phyloP scores from a whole-genome alignment of 2,113 vertebrate species.

The Eidolon helvum region DNA sequence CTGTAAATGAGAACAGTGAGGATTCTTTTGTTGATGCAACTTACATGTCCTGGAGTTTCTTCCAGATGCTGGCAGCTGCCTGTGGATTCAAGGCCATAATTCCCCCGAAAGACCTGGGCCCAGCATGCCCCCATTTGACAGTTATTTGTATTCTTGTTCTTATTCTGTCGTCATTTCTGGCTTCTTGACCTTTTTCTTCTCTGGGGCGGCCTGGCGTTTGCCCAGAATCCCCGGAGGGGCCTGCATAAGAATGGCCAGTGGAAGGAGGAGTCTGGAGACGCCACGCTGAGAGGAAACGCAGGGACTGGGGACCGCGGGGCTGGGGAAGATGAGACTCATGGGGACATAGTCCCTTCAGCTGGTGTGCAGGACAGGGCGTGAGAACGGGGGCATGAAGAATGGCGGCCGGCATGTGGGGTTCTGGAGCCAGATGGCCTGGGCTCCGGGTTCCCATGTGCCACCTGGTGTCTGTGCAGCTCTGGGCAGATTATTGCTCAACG shows the following conservation, averaged over 20 bases:
- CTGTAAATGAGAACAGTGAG: background rate
- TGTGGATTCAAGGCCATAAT: rapidly evolving
- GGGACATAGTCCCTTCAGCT: background rate
- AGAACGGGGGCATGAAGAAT: background rate
- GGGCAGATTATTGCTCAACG: no score
- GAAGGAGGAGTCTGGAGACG: background rate
- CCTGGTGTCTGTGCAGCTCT: no score
- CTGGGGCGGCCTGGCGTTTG: background rate
- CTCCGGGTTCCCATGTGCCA: background rate
- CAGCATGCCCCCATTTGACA: background rate
- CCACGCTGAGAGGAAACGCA: background rate
- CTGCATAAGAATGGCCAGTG: rapidly evolving
- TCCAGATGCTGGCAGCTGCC: background rate
- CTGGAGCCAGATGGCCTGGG: background rate
- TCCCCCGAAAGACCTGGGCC: background rate
- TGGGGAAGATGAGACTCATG: background rate
- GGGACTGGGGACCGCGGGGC: background rate
- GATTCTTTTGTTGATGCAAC: background rate
- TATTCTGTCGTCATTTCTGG: background rate
- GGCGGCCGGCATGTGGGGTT: background rate
- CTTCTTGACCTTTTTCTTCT: background rate
- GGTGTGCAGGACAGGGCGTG: background rate
- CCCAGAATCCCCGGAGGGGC: background rate
- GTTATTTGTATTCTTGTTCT: background rate
- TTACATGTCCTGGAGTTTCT: background rate